Conservation (phyloP, 2,797 vertebrate species). For the Labeo calbasu region DNA sequence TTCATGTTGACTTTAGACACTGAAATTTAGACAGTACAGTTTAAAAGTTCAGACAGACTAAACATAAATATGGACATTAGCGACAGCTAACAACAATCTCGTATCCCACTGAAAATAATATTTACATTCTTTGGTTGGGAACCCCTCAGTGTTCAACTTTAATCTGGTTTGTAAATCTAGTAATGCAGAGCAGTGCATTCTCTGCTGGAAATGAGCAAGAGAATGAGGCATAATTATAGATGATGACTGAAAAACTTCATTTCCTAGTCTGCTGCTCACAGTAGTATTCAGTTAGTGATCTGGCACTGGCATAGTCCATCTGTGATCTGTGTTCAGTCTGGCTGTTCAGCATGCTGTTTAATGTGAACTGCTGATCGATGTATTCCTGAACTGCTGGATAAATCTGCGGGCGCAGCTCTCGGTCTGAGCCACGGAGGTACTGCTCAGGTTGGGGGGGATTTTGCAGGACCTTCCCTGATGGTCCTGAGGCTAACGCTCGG, state of each 20-base stretch:
- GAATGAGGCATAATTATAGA: background rate
- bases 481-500: background rate
- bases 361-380: constrained; percentile 18
- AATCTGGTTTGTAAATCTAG: constrained; percentile 2
- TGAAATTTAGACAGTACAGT: background rate
- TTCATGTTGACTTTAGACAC: background rate
- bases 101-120: constrained; percentile 7
- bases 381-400: constrained; percentile 46
- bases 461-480: constrained; percentile 41
- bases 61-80: constrained; percentile 35
- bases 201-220: background rate
- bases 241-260: background rate
- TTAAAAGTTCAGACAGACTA: background rate
- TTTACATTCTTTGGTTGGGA: constrained; percentile 22
- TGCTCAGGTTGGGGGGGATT: constrained; percentile 36
- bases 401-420: constrained; percentile 26
- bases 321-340: constrained; percentile 34
- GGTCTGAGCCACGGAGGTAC: constrained; percentile 15
- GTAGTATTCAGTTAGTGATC: background rate
- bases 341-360: constrained; percentile 35
- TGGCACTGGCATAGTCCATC: constrained; percentile 23
- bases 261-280: constrained; percentile 21
- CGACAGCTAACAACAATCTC: background rate
- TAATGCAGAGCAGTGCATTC: background rate
- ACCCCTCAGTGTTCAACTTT: too few species aligned